phyloP scores from a whole-genome alignment of 2,797 vertebrate species.

The Lateolabrax maculatus region DNA sequence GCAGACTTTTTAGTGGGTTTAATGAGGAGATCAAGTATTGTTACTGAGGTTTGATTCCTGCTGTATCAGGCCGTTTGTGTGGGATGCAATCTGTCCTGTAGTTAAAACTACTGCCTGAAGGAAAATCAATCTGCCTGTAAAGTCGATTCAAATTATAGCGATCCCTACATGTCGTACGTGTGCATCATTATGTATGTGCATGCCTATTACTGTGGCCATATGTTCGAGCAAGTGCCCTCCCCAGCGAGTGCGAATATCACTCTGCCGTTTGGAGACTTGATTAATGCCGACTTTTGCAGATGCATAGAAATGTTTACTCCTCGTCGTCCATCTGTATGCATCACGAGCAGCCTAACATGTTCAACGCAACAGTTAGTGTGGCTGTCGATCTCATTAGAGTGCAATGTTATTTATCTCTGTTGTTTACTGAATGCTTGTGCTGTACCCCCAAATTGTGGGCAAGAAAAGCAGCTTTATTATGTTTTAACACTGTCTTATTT shows the following conservation, averaged over 20 bases:
- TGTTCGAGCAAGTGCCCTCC: constrained; percentile 43
- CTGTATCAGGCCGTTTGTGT: constrained; percentile 68
- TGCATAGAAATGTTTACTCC: constrained; percentile 24
- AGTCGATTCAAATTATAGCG: constrained; percentile 62
- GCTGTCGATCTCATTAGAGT: constrained; percentile 16
- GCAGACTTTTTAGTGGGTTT: constrained; percentile 34
- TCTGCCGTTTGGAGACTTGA: constrained; percentile 40
- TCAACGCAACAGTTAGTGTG: constrained; percentile 34
- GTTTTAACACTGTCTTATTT: background rate
- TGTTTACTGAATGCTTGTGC: constrained; percentile 1
- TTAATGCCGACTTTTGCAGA: constrained; percentile 54
- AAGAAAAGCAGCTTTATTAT: background rate
- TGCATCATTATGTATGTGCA: constrained; percentile 65
- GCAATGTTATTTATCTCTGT: background rate
- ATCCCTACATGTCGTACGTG: constrained; percentile 44
- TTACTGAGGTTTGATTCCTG: constrained; percentile 49
- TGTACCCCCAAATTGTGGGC: background rate
- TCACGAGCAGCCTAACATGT: background rate
- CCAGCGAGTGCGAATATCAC: background rate
- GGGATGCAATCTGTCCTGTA: constrained; percentile 66
- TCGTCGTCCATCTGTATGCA: constrained; percentile 36
- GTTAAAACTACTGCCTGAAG: constrained; percentile 73
- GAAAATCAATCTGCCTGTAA: constrained; percentile 69
- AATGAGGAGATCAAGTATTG: constrained; percentile 35
- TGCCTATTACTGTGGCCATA: constrained; percentile 64